Evolutionary conservation across 2,797 vertebrate species (phyloP).

Genomic region (Myotis daubentonii): DNA sequence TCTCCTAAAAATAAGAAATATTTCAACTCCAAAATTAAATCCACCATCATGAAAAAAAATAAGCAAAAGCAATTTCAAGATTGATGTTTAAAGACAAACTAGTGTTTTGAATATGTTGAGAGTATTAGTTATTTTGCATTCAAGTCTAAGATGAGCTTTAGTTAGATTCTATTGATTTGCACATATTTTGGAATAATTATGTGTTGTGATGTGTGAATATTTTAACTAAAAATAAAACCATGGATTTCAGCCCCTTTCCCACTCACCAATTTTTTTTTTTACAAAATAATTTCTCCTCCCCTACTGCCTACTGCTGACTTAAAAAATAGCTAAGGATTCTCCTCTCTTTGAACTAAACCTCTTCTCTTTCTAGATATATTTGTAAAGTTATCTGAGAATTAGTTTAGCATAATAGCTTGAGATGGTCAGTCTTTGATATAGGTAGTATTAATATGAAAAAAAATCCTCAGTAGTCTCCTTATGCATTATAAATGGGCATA

Average conservation of each 20-base stretch:
- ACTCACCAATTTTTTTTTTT: conserved; percentile 71
- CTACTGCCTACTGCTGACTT: conserved; percentile 67
- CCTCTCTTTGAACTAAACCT: conserved; percentile 72
- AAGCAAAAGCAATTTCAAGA: conserved; percentile 12
- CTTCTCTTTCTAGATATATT: conserved; percentile 74
- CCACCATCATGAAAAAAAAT: neutral
- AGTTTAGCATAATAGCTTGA: conserved; percentile 76
- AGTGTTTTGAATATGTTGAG: neutral
- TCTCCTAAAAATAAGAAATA: neutral
- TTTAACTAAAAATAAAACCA: conserved; percentile 60
- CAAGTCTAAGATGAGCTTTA: conserved; percentile 78
- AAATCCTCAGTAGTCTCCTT: conserved; percentile 68
- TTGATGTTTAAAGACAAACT: conserved; percentile 42
- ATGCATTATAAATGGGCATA: conserved; percentile 46
- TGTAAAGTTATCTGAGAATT: conserved; percentile 78
- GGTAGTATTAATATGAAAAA: conserved; percentile 78
- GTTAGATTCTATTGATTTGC: conserved; percentile 10
- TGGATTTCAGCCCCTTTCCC: conserved; percentile 36
- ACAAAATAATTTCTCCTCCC: conserved; percentile 57
- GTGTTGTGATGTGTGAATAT: neutral
- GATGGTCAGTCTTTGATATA: conserved; percentile 74
- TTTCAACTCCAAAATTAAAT: conserved; percentile 50
- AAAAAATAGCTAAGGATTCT: conserved; percentile 70
- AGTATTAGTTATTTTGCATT: conserved; percentile 72
- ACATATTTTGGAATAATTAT: conserved; percentile 18